phyloP scores from a whole-genome alignment of 2,888 invertebrate genomes.

The Cataglyphis altisquamis region DNA sequence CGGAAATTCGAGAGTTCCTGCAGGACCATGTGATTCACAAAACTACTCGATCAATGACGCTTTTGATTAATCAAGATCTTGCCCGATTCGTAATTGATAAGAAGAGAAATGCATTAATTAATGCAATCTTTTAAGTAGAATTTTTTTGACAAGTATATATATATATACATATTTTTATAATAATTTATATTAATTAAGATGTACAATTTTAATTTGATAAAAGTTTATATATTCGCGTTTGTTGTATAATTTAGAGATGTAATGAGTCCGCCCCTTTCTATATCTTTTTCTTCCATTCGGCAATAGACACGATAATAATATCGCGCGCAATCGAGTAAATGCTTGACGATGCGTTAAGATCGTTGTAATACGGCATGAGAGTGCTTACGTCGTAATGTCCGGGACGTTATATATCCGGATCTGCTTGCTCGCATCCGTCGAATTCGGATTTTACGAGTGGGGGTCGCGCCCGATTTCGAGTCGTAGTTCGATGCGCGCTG shows the following conservation, averaged over 20 bases:
- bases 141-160: not conserved
- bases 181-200: not conserved
- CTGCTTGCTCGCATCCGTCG: constrained; percentile 3
- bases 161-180: too few relatives aligned
- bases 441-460: constrained; percentile 54
- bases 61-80: not conserved
- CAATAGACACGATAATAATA: constrained; percentile 17
- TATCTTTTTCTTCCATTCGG: not conserved
- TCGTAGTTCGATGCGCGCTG: constrained; percentile 52
- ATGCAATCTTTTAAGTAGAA: not conserved
- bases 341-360: constrained; percentile 3
- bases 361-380: not conserved
- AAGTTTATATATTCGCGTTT: not conserved
- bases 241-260: not conserved
- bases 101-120: not conserved
- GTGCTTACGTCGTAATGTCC: constrained; percentile 19
- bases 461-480: constrained; percentile 1
- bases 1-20: constrained; percentile 35
- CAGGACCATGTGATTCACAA: constrained; percentile 28
- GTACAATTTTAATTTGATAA: not conserved
- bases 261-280: not conserved
- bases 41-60: not conserved
- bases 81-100: not conserved
- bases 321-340: constrained; percentile 6
- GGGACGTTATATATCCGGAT: constrained; percentile 1